Percentiles rank a stretch among this genome's conserved stretches.
These are phyloP conservation scores for Tribolium freemani DNA, from an alignment of 2,888 invertebrate genomes.

Conservation along the genomic window DNA sequence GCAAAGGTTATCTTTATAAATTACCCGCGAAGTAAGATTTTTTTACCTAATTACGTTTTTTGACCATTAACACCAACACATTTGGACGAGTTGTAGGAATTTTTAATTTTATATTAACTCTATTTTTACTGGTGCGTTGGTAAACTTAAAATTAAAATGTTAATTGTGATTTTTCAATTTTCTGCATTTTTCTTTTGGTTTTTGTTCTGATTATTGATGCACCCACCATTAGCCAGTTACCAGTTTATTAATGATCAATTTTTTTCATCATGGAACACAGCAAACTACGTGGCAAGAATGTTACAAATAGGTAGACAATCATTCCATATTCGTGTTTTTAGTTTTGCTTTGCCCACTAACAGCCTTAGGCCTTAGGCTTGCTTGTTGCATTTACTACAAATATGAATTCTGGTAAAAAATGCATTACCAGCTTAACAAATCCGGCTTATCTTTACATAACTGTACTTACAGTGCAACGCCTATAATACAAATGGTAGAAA, in stretches of 20 bases:
- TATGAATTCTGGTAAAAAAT: neutral
- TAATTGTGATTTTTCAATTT: constrained; percentile 12
- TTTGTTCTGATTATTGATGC: constrained; percentile 52
- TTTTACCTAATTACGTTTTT: neutral
- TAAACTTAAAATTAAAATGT: constrained; percentile 2
- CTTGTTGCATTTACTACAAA: neutral
- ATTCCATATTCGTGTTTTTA: constrained; percentile 64
- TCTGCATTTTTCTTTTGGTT: constrained; percentile 47
- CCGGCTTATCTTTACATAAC: neutral
- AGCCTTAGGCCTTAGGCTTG: neutral
- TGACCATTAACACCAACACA: constrained; percentile 11
- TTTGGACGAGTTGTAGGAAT: constrained; percentile 5
- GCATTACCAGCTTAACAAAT: neutral
- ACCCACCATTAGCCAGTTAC: constrained; percentile 54
- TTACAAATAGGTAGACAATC: constrained; percentile 79
- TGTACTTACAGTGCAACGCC: neutral
- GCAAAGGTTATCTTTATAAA: constrained; percentile 95
- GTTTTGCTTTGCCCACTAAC: constrained; percentile 48
- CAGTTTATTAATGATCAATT: constrained; percentile 54
- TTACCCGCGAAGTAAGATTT: constrained; percentile 92
- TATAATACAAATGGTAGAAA: no score
- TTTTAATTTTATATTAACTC: constrained; percentile 7
- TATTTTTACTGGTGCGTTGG: constrained; percentile 24
- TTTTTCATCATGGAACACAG: constrained; percentile 72
- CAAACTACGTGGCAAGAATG: constrained; percentile 85